Conservation (phyloP, 1,140 invertebrate species). For the Heliconius himera region DNA sequence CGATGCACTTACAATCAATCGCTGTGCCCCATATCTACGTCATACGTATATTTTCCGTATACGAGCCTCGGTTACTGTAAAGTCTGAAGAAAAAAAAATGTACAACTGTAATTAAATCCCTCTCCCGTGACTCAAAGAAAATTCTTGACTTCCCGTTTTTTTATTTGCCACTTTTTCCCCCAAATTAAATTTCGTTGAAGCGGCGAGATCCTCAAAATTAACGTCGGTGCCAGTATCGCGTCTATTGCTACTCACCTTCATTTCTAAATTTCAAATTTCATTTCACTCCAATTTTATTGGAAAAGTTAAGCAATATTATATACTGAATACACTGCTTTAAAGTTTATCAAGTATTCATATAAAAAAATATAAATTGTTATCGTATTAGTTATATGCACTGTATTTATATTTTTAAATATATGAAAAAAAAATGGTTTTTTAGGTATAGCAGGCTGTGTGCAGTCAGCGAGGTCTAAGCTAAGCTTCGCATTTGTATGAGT, state of each 20-base stretch:
- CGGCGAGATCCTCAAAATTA: conserved; percentile 31
- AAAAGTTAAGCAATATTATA: conserved; percentile 64
- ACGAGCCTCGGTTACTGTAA: no score
- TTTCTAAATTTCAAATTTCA: conserved; percentile 66
- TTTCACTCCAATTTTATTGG: conserved; percentile 71
- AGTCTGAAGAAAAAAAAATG: background rate
- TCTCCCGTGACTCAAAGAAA: conserved; percentile 15
- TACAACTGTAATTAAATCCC: conserved; percentile 28
- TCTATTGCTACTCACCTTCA: conserved; percentile 60
- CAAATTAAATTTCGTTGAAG: conserved; percentile 33
- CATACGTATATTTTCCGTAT: no score
- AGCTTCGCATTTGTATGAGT: no score
- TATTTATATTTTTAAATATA: no score
- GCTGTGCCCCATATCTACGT: no score
- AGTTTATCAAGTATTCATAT: background rate
- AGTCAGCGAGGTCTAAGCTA: no score
- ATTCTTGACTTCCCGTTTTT: conserved; percentile 1
- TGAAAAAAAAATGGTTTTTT: no score
- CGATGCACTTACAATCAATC: no score
- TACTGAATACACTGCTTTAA: conserved; percentile 30
- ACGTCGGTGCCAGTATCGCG: conserved; percentile 23
- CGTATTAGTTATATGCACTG: no score
- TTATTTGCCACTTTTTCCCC: conserved; percentile 12
- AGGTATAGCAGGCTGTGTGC: no score
- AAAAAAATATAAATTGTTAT: no score